Conservation (phyloP, 2,113 vertebrate species). For the Eleginops maclovinus region DNA sequence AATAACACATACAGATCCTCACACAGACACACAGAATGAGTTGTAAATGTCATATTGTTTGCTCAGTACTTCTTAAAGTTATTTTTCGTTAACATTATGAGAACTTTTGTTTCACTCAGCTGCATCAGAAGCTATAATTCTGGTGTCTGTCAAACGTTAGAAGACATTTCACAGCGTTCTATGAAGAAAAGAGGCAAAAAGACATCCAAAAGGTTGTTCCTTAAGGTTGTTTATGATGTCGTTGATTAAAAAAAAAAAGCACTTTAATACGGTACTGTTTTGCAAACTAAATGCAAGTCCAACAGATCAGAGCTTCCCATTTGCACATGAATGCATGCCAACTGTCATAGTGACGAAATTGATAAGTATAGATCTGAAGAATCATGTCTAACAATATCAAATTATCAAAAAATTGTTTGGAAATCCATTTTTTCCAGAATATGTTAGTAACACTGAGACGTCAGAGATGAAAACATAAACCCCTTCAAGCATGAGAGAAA, state of each 20-base stretch:
- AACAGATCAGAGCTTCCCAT: background rate
- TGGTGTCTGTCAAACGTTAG: constrained; percentile 9
- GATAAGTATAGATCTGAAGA: background rate
- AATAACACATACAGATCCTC: constrained; percentile 5
- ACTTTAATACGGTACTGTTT: background rate
- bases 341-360: background rate
- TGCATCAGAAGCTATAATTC: background rate
- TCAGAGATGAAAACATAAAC: background rate
- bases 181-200: background rate
- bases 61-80: constrained; percentile 18
- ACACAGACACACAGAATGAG: background rate
- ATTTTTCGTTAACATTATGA: constrained; percentile 29
- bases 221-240: background rate
- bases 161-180: background rate
- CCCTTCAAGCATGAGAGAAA: background rate
- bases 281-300: background rate
- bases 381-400: background rate
- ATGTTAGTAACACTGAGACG: background rate
- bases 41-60: constrained; percentile 9
- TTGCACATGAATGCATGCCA: background rate
- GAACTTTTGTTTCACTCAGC: background rate
- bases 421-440: no score
- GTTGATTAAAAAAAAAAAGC: background rate
- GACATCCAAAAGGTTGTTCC: background rate
- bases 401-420: background rate